Percentiles rank a stretch among this genome's conserved stretches.
These are phyloP conservation scores for Epirrita christyi DNA, from an alignment of 2,888 invertebrate genomes.

Conservation along the genomic window DNA sequence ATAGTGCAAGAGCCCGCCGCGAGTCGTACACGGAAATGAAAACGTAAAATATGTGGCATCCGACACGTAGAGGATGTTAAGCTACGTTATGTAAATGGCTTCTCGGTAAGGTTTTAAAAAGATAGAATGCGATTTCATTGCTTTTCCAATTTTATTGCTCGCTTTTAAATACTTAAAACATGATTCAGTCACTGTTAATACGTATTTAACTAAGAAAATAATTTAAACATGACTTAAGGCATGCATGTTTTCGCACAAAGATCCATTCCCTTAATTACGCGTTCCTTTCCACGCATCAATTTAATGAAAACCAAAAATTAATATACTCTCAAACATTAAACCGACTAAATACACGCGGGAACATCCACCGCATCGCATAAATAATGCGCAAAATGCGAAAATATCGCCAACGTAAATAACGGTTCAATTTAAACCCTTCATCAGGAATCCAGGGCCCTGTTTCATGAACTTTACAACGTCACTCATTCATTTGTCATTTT, in stretches of 20 bases:
- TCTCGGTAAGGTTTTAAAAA: conserved; percentile 27
- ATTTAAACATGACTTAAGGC: too few relatives aligned
- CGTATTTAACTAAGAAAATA: too few relatives aligned
- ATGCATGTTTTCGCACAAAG: not conserved
- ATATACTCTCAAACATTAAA: conserved; percentile 14
- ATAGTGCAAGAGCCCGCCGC: conserved; percentile 9
- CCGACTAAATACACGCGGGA: conserved; percentile 9
- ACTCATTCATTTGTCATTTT: too few relatives aligned
- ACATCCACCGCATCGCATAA: conserved; percentile 17
- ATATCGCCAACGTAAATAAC: conserved; percentile 24
- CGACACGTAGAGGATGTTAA: conserved; percentile 27
- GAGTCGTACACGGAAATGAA: conserved; percentile 27
- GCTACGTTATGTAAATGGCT: conserved; percentile 27
- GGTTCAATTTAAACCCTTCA: conserved; percentile 24
- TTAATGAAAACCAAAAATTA: conserved; percentile 23
- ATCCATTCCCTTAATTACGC: not conserved
- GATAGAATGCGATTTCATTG: conserved; percentile 13
- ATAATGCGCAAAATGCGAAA: conserved; percentile 22
- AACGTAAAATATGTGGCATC: conserved; percentile 32
- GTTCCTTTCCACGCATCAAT: conserved; percentile 1
- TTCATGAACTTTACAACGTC: conserved; percentile 3
- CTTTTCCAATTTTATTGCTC: conserved; percentile 1
- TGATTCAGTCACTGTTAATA: too few relatives aligned
- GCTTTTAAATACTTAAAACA: too few relatives aligned
- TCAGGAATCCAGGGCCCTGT: conserved; percentile 15